These are phyloP conservation scores for Odobenus rosmarus DNA, from an alignment of 2,113 vertebrate species.

Conservation along the genomic window DNA sequence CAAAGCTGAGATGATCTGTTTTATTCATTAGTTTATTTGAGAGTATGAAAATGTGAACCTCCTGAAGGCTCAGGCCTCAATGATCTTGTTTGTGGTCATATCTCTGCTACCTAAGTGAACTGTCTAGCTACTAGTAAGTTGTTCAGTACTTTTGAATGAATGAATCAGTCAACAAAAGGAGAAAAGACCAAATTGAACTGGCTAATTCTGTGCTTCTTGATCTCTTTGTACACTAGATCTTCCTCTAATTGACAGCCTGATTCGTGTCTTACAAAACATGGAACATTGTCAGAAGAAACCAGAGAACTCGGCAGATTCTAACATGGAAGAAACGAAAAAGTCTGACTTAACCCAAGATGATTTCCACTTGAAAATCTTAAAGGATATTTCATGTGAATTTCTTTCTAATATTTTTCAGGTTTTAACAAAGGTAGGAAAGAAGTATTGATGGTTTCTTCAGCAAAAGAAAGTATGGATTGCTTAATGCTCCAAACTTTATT, in stretches of 20 bases:
- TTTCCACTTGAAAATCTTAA: conserved; percentile 91
- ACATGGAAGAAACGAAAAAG: conserved; percentile 74
- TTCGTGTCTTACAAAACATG: conserved; percentile 91
- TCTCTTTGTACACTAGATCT: conserved; percentile 83
- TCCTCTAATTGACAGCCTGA: conserved; percentile 90
- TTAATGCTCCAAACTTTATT: conserved; percentile 5
- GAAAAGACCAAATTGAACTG: neutral
- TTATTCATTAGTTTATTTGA: neutral
- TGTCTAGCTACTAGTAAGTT: neutral
- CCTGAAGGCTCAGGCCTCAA: neutral
- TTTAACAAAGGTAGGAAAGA: conserved; percentile 87
- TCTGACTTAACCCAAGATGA: conserved; percentile 82
- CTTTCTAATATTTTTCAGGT: conserved; percentile 90
- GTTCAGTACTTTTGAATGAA: neutral
- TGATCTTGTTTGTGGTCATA: neutral
- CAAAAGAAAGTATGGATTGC: conserved; percentile 14
- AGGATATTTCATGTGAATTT: conserved; percentile 93
- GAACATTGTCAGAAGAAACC: conserved; percentile 84
- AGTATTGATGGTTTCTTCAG: conserved; percentile 16
- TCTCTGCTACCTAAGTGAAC: neutral
- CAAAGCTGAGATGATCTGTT: neutral
- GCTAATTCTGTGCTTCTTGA: conserved; percentile 31
- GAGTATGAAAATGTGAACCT: neutral
- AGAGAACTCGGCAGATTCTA: conserved; percentile 66
- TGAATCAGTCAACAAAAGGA: neutral